These are phyloP conservation scores for Stenoptilia bipunctidactyla DNA, from an alignment of 2,888 invertebrate genomes.

Conservation along the genomic window DNA sequence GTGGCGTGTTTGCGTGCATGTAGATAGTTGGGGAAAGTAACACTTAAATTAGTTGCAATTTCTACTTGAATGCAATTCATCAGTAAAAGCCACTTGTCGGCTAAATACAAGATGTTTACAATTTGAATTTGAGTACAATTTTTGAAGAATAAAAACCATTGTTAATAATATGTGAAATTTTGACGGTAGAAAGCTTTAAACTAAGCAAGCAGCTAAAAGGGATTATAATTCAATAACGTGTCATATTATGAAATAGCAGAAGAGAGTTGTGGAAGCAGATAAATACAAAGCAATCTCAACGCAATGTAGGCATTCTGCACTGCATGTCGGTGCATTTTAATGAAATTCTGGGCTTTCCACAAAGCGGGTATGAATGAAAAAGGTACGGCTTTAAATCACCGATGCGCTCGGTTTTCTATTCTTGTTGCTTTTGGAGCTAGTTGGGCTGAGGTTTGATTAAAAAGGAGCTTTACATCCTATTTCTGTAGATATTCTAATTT, in stretches of 20 bases:
- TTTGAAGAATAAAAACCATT: too few relatives aligned
- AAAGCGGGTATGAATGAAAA: constrained; percentile 47
- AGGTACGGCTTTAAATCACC: constrained; percentile 33
- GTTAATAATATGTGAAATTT: too few relatives aligned
- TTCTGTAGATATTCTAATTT: too few relatives aligned
- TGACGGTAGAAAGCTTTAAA: too few relatives aligned
- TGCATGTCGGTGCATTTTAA: constrained; percentile 36
- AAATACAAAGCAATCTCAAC: background rate
- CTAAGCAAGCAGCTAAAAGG: too few relatives aligned
- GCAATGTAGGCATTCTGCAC: background rate
- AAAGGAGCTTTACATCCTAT: too few relatives aligned
- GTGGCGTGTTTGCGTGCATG: constrained; percentile 64
- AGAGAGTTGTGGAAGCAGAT: too few relatives aligned
- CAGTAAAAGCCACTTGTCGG: constrained; percentile 45
- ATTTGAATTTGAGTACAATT: too few relatives aligned
- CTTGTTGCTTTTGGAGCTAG: constrained; percentile 3
- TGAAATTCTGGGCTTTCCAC: constrained; percentile 56
- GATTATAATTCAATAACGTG: too few relatives aligned
- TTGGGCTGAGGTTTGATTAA: too few relatives aligned
- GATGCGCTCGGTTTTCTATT: constrained; percentile 20
- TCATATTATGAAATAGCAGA: too few relatives aligned
- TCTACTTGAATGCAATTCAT: constrained; percentile 50
- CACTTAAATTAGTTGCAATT: constrained; percentile 68
- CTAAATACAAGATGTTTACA: constrained; percentile 23
- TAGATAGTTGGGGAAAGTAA: constrained; percentile 44